phyloP scores from a whole-genome alignment of 2,797 vertebrate genomes.

The Malurus splendens region DNA sequence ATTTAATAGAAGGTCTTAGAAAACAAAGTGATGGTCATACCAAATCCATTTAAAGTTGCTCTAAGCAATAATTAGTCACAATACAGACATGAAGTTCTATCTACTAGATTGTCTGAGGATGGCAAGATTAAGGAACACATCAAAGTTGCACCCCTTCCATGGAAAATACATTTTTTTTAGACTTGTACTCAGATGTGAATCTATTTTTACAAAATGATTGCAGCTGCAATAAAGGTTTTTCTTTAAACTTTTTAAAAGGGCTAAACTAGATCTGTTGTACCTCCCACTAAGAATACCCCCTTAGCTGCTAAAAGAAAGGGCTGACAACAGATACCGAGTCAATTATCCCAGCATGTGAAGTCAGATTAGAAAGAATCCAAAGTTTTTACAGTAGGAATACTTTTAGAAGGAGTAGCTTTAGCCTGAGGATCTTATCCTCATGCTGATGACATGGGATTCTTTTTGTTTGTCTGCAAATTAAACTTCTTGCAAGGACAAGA shows the following conservation, averaged over 20 bases:
- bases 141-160: not conserved
- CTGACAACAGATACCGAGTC: not conserved
- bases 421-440: not conserved
- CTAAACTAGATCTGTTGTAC: not conserved
- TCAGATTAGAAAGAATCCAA: not conserved
- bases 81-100: not conserved
- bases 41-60: conserved; percentile 18
- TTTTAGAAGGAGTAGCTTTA: not conserved
- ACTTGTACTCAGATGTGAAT: not conserved
- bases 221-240: not conserved
- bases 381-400: not conserved
- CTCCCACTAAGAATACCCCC: not conserved
- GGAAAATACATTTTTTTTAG: not conserved
- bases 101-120: conserved; percentile 53
- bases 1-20: conserved; percentile 15
- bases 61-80: conserved; percentile 22
- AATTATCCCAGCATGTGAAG: not conserved
- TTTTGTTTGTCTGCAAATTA: not conserved
- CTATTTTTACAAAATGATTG: not conserved
- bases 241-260: not conserved
- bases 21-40: not conserved
- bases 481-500: not conserved
- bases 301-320: not conserved
- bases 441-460: not conserved
- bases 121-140: not conserved